phyloP scores from a whole-genome alignment of 2,113 vertebrate species.

The Monarcha castaneiventris region DNA sequence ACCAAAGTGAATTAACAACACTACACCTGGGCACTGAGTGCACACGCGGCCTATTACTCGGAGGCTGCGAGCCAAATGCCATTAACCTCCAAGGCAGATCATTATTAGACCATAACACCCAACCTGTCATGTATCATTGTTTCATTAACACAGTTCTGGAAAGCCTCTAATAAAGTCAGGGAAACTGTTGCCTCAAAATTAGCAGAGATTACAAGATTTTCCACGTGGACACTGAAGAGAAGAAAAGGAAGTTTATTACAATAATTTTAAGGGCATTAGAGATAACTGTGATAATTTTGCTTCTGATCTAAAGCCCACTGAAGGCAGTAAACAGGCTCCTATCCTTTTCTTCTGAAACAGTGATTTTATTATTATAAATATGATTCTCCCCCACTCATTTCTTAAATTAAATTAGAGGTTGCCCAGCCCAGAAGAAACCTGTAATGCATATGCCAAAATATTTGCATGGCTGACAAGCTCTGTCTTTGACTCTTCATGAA shows the following conservation, averaged over 20 bases:
- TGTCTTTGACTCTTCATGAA: slow-evolving; percentile 69
- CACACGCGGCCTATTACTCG: not conserved
- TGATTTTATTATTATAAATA: slow-evolving; percentile 74
- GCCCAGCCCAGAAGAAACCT: slow-evolving; percentile 49
- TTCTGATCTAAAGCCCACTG: slow-evolving; percentile 55
- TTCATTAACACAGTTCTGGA: slow-evolving; percentile 64
- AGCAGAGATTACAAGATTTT: slow-evolving; percentile 58
- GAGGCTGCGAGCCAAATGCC: slow-evolving; percentile 2
- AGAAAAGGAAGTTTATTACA: slow-evolving; percentile 57
- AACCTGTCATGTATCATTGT: slow-evolving; percentile 59
- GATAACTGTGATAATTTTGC: slow-evolving; percentile 51
- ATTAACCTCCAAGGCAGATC: slow-evolving; percentile 60
- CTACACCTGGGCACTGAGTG: slow-evolving; percentile 29
- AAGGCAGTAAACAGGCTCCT: slow-evolving; percentile 36
- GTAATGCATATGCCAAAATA: slow-evolving; percentile 61
- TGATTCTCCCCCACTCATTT: slow-evolving; percentile 36
- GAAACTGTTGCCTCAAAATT: slow-evolving; percentile 54
- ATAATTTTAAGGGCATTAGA: slow-evolving; percentile 53
- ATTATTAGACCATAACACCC: slow-evolving; percentile 46
- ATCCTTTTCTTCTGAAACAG: slow-evolving; percentile 46
- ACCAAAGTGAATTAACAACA: not conserved
- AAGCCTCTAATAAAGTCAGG: slow-evolving; percentile 54
- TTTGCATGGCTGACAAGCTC: slow-evolving; percentile 57
- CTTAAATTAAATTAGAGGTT: slow-evolving; percentile 59
- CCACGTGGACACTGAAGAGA: slow-evolving; percentile 5